Conservation (phyloP, 2,797 vertebrate species). For the Linurgus olivaceus region DNA sequence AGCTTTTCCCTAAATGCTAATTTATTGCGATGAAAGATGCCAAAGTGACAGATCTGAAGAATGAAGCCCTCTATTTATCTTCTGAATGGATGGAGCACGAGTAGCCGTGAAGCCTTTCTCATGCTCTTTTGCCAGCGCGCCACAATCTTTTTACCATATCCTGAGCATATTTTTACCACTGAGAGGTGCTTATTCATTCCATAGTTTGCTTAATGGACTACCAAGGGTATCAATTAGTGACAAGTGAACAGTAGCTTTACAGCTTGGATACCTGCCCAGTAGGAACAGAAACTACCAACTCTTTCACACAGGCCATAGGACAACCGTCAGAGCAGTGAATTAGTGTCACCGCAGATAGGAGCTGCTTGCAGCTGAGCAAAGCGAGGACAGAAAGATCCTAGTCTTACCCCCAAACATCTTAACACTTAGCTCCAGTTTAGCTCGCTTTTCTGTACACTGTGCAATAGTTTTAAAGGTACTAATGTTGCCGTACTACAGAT, state of each 20-base stretch:
- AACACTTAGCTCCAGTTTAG: neutral
- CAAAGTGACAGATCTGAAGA: slow-evolving; percentile 67
- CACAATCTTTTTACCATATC: slow-evolving; percentile 63
- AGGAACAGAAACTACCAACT: slow-evolving; percentile 46
- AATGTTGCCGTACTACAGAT: neutral
- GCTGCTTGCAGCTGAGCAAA: neutral
- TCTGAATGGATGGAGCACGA: slow-evolving; percentile 56
- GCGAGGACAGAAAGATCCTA: neutral
- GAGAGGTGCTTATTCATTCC: slow-evolving; percentile 66
- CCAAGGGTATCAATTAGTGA: slow-evolving; percentile 62
- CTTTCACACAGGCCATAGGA: slow-evolving; percentile 33
- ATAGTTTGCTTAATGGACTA: slow-evolving; percentile 58
- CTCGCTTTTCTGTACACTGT: neutral
- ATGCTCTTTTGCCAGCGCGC: slow-evolving; percentile 41
- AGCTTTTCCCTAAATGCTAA: slow-evolving; percentile 66
- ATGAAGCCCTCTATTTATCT: slow-evolving; percentile 66
- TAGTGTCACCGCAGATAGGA: neutral
- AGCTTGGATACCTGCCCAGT: slow-evolving; percentile 67
- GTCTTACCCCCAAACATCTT: neutral
- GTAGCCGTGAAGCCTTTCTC: slow-evolving; percentile 52
- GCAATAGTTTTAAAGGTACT: neutral
- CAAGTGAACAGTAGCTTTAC: slow-evolving; percentile 58
- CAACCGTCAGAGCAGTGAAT: neutral
- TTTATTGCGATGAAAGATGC: slow-evolving; percentile 68
- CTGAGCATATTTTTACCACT: slow-evolving; percentile 60